A percentile compares a stretch with the other conserved stretches of the same genome.
phyloP scores from a whole-genome alignment of 2,113 vertebrate genomes.

The Agapornis roseicollis region DNA sequence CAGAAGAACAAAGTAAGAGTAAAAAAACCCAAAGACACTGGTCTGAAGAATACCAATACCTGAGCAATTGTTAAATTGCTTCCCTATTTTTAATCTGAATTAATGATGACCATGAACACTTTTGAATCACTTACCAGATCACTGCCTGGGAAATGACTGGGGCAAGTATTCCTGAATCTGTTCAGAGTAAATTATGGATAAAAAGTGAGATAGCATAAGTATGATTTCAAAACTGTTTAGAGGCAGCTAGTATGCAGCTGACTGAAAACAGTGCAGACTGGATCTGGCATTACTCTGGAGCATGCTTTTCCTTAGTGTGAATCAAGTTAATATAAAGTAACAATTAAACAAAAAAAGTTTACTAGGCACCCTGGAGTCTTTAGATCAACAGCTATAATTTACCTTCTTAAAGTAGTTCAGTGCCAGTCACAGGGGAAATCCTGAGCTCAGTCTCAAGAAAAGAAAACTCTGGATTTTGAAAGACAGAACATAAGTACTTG shows the following conservation, averaged over 20 bases:
- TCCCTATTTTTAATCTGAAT: neutral
- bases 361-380: neutral
- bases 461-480: neutral
- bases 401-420: neutral
- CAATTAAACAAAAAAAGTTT: neutral
- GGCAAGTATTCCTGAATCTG: neutral
- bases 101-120: neutral
- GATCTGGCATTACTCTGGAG: neutral
- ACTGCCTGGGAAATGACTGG: neutral
- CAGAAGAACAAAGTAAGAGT: neutral
- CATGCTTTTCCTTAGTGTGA: neutral
- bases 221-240: neutral
- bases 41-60: neutral
- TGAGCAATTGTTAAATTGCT: neutral
- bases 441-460: neutral
- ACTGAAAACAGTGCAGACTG: neutral
- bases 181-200: neutral
- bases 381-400: neutral
- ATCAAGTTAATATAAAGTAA: neutral
- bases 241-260: neutral
- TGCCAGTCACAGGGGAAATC: neutral
- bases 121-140: neutral
- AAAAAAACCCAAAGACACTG: neutral
- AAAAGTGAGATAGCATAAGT: neutral
- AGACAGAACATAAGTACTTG: neutral